phyloP scores from a whole-genome alignment of 2,888 invertebrate genomes.

The Hirtodrosophila histrioides region DNA sequence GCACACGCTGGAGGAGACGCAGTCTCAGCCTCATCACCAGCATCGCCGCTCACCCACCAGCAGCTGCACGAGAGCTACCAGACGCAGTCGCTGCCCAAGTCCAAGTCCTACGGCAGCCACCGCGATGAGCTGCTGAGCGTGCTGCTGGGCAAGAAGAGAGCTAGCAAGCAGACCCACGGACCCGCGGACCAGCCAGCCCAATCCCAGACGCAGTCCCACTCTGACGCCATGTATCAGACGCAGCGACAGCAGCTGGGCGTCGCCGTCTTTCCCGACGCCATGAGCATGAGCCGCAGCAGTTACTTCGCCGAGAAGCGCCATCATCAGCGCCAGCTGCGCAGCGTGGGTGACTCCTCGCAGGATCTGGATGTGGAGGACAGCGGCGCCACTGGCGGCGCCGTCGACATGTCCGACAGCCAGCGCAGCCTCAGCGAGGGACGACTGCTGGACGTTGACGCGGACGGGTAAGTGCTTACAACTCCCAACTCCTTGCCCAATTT shows the following conservation, averaged over 20 bases:
- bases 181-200: constrained; percentile 32
- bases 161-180: constrained; percentile 46
- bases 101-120: constrained; percentile 74
- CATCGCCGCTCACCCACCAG: constrained; percentile 80
- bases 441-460: constrained; percentile 63
- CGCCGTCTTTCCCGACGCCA: constrained; percentile 75
- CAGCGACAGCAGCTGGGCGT: constrained; percentile 77
- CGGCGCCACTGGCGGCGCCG: constrained; percentile 44
- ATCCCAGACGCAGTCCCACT: constrained; percentile 39
- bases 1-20: constrained; percentile 45
- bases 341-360: constrained; percentile 80
- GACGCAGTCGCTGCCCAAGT: constrained; percentile 81
- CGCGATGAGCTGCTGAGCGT: constrained; percentile 75
- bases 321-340: constrained; percentile 74
- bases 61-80: constrained; percentile 73
- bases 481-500: neutral
- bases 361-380: constrained; percentile 71
- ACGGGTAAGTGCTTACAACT: constrained; percentile 75
- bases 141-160: constrained; percentile 66
- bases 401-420: constrained; percentile 84
- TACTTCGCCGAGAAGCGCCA: constrained; percentile 75
- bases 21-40: constrained; percentile 76
- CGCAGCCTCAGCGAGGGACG: constrained; percentile 84
- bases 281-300: constrained; percentile 65
- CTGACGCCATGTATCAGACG: constrained; percentile 57